These are phyloP conservation scores for Climacteris rufus DNA, from an alignment of 2,113 vertebrate species.

Conservation along the genomic window DNA sequence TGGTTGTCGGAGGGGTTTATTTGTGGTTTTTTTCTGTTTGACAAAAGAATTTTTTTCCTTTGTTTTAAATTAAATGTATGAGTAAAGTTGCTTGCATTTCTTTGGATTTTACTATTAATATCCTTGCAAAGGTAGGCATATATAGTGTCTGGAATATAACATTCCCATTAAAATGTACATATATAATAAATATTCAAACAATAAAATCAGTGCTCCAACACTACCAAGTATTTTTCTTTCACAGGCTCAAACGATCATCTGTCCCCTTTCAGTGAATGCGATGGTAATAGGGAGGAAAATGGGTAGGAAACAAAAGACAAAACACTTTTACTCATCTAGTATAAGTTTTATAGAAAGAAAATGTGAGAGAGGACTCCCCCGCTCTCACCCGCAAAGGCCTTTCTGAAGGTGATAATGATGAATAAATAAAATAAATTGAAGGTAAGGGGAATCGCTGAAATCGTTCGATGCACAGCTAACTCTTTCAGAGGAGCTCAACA, in stretches of 20 bases:
- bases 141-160: not conserved
- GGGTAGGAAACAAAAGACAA: not conserved
- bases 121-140: not conserved
- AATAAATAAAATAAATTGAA: not conserved
- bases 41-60: not conserved
- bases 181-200: not conserved
- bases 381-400: not conserved
- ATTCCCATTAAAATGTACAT: not conserved
- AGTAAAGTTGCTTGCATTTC: not conserved
- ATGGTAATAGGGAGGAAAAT: not conserved
- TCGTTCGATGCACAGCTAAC: accelerated
- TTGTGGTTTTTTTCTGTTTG: not conserved
- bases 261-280: not conserved
- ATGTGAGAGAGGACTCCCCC: accelerated
- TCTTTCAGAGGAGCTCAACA: not conserved
- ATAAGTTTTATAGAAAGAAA: not conserved
- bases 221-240: not conserved
- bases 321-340: not conserved
- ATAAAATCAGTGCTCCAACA: not conserved
- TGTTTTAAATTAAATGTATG: not conserved
- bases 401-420: not conserved
- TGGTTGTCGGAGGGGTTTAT: not conserved
- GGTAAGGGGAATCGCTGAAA: not conserved
- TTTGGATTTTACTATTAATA: not conserved
- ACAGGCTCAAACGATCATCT: not conserved